A percentile compares a stretch with the other conserved stretches of the same genome.
Conservation (phyloP, 2,888 invertebrate genomes). For the Parthenolecanium corni region DNA sequence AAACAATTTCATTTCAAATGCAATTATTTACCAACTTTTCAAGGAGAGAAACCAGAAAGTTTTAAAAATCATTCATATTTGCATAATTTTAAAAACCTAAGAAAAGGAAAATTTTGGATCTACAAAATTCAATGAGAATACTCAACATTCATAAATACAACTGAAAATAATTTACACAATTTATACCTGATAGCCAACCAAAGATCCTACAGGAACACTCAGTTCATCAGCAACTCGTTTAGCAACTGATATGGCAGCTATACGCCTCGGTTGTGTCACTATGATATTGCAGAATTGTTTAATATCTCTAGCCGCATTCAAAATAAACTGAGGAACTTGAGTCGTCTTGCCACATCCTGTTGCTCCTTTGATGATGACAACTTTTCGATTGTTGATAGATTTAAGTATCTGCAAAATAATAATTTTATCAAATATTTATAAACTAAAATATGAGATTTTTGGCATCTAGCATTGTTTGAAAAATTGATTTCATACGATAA, state of each 20-base stretch:
- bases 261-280: constrained; percentile 85
- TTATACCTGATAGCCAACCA: constrained; percentile 78
- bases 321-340: constrained; percentile 82
- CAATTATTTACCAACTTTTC: too few species aligned
- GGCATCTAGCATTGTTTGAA: too few species aligned
- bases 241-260: constrained; percentile 85
- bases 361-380: constrained; percentile 76
- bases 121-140: too few species aligned
- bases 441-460: too few species aligned
- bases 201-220: constrained; percentile 64
- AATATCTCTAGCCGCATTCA: constrained; percentile 59
- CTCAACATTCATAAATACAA: too few species aligned
- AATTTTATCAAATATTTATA: too few species aligned
- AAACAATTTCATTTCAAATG: too few species aligned
- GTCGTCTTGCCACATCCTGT: constrained; percentile 95
- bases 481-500: neutral
- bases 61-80: too few species aligned
- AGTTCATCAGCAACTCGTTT: constrained; percentile 72
- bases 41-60: too few species aligned
- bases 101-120: too few species aligned
- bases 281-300: constrained; percentile 67
- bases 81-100: too few species aligned
- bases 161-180: too few species aligned
- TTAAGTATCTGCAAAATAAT: constrained; percentile 49
- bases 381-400: constrained; percentile 54